phyloP scores from a whole-genome alignment of 2,797 vertebrate genomes.

The Buphagus erythrorhynchus region DNA sequence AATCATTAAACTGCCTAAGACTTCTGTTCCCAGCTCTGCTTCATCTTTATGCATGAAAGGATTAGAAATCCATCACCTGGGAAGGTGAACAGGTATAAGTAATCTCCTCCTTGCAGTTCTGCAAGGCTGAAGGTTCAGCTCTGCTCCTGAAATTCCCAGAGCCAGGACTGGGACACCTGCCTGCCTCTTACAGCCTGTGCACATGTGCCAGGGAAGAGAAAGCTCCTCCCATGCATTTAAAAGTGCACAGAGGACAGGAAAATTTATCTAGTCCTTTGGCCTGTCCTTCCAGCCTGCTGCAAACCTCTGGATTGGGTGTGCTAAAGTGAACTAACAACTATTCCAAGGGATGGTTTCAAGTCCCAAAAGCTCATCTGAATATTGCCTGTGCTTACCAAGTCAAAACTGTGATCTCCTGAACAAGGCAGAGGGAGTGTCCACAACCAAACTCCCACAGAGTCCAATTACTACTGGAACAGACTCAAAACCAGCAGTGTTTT shows the following conservation, averaged over 20 bases:
- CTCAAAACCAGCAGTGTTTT: not conserved
- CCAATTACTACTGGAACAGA: not conserved
- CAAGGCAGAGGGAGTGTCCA: not conserved
- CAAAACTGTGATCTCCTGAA: not conserved
- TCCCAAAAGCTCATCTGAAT: not conserved
- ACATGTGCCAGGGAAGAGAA: fast-evolving
- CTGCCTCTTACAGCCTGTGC: fast-evolving
- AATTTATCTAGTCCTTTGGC: not conserved
- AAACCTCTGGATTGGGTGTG: fast-evolving
- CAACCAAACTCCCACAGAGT: not conserved
- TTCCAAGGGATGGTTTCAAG: not conserved
- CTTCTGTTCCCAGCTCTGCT: not conserved
- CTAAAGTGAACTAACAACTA: not conserved
- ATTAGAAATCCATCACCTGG: not conserved
- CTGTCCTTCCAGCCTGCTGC: not conserved
- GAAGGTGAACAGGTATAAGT: not conserved
- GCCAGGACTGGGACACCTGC: fast-evolving
- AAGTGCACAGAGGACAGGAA: not conserved
- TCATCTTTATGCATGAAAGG: conserved; percentile 18
- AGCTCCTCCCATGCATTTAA: not conserved
- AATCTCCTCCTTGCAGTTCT: not conserved
- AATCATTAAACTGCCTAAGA: not conserved
- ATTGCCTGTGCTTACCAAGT: not conserved
- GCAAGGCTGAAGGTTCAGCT: not conserved
- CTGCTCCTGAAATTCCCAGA: not conserved